Percentiles rank a stretch among this genome's conserved stretches.
These are phyloP conservation scores for Enteromius trimaculatus DNA, from an alignment of 2,797 vertebrate genomes.

Conservation along the genomic window DNA sequence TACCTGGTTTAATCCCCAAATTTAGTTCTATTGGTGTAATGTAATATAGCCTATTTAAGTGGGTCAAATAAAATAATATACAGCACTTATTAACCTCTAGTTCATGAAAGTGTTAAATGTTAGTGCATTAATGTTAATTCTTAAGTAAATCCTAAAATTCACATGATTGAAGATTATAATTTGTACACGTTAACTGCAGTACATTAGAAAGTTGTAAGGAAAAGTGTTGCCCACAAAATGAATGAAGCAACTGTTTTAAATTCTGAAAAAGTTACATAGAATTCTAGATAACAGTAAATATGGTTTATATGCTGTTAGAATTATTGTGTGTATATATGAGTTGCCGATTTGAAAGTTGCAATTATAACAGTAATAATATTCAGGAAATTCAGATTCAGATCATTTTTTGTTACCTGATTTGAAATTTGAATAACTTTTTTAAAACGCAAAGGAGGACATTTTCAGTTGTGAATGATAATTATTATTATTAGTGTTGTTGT, in stretches of 20 bases:
- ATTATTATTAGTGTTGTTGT: not conserved
- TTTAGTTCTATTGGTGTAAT: not conserved
- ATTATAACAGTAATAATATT: not conserved
- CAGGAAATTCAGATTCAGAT: not conserved
- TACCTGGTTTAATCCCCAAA: not conserved
- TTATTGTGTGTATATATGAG: not conserved
- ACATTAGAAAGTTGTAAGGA: not conserved
- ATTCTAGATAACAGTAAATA: not conserved
- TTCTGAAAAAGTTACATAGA: not conserved
- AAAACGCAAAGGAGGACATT: not conserved
- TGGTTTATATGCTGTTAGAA: not conserved
- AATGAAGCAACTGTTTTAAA: not conserved
- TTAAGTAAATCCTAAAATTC: not conserved
- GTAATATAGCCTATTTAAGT: not conserved
- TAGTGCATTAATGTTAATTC: not conserved
- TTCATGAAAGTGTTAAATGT: not conserved
- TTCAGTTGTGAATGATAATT: not conserved
- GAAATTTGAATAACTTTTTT: not conserved
- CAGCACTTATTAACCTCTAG: not conserved
- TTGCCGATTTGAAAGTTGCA: not conserved
- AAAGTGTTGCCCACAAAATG: not conserved
- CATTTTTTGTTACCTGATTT: not conserved
- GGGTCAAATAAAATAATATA: not conserved
- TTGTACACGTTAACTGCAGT: not conserved
- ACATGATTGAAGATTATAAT: not conserved